Evolutionary conservation across 2,888 invertebrate genomes (phyloP), one percentile per base, ranked within the genome.

Genomic region (Notodonta dromedarius): DNA sequence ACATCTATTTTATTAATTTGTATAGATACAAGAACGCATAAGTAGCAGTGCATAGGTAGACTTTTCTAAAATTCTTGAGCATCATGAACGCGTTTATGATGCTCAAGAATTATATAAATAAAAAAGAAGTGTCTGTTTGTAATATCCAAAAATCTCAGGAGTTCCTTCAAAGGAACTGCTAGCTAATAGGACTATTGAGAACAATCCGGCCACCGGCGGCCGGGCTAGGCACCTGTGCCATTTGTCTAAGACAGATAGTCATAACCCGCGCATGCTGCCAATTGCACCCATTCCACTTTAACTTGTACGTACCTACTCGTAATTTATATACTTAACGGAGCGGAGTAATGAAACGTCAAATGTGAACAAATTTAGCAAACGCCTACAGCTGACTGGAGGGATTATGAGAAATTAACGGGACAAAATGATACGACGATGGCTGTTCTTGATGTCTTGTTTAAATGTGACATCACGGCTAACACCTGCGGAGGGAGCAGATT

Each of bases 361-460:
- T 46, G 46, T n/a, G 46, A 46, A 7, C 46, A 13, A 5, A 46
- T 46, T 46, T 13, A 16, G 14, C 14, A 50, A 50, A 14, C 12
- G 16, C 9, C 16, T 50, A 16, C 50, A 50, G 50, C 9, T 16
- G 11, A 9, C 50, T 16, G 16, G 11, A 7, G 12, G 0, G 3
- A 50, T 50, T 50, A 50, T 50, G 9, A 16, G 16, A 16, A 4
- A 50, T 16, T 50, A 46, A 50, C 50, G 6, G 8, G 14, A 50
- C 14, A n/a, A 16, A 50, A 16, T 50, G 50, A 50, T n/a, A 50
- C 16, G 16, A 14, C 16, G 50, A 46, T 50, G 50, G 50, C 50
- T 16, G 50, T 50, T 46, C n/a, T 46, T 46, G n/a, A 46, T 46
- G 46, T 13, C 46, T 46, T 46, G n/a, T 46, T 46, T 46, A 46